Percentiles rank a stretch among this genome's conserved stretches.
These are phyloP conservation scores for Peromyscus attwateri DNA, from an alignment of 2,797 vertebrate species.

Conservation along the genomic window DNA sequence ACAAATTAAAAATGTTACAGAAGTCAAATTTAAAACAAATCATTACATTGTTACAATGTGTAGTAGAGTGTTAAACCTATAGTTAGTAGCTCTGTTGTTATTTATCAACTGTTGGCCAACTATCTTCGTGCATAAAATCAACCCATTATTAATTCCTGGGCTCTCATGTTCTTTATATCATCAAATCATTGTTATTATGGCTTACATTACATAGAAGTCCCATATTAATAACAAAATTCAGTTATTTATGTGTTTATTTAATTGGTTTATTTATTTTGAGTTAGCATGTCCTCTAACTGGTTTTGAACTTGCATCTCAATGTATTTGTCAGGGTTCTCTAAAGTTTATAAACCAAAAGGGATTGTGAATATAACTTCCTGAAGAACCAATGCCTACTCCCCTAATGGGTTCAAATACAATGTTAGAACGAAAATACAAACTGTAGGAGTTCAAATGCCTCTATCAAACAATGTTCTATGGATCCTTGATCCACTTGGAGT, in stretches of 20 bases:
- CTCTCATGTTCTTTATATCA: constrained; percentile 8
- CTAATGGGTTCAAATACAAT: neutral
- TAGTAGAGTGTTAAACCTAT: neutral
- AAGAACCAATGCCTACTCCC: neutral
- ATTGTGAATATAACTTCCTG: neutral
- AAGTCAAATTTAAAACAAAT: constrained; percentile 53
- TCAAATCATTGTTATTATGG: constrained; percentile 33
- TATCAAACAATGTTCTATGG: too few relatives aligned
- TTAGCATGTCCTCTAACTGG: neutral
- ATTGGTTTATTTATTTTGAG: neutral
- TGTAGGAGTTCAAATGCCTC: too few relatives aligned
- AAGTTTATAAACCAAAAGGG: neutral
- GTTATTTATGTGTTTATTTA: neutral
- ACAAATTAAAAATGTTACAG: constrained; percentile 9
- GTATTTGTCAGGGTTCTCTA: neutral
- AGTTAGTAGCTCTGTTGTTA: neutral
- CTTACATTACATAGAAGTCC: neutral
- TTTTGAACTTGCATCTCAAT: neutral
- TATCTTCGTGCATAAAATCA: constrained; percentile 5
- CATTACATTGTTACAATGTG: neutral
- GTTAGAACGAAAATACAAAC: neutral
- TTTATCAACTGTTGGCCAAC: neutral
- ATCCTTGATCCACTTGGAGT: too few relatives aligned
- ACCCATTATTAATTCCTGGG: neutral
- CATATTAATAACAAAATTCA: constrained; percentile 28